A percentile compares a stretch with the other conserved stretches of the same genome.
Conservation (phyloP, 2,113 vertebrate genomes). For the Mobula birostris region DNA sequence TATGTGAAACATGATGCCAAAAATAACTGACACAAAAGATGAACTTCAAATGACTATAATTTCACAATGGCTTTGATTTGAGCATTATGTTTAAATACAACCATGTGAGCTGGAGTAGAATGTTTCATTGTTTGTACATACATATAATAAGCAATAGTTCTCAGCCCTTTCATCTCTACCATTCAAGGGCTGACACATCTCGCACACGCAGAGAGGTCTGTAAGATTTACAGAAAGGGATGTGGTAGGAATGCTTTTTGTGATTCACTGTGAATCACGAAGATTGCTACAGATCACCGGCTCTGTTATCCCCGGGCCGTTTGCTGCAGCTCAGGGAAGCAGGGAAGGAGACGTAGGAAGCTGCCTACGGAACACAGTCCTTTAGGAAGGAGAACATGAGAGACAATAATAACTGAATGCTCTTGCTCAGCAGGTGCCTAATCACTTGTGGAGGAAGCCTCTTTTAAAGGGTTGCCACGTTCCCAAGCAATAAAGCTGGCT, state of each 20-base stretch:
- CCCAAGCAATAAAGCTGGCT: not conserved
- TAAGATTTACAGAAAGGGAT: not conserved
- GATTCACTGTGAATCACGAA: not conserved
- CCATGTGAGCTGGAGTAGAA: not conserved
- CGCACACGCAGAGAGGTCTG: not conserved
- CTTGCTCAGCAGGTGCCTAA: not conserved
- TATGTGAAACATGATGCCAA: not conserved
- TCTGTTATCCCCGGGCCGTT: not conserved
- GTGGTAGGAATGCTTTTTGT: not conserved
- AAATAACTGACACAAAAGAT: not conserved
- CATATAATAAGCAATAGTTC: not conserved
- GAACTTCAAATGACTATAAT: not conserved
- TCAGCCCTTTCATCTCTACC: too few species aligned
- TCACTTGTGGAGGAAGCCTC: not conserved
- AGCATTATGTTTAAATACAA: not conserved
- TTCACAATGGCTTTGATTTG: not conserved
- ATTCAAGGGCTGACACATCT: not conserved
- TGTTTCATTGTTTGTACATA: not conserved
- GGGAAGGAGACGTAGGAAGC: not conserved
- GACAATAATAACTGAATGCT: not conserved
- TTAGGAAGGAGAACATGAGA: not conserved
- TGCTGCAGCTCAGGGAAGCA: not conserved
- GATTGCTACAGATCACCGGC: not conserved
- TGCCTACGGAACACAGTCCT: not conserved
- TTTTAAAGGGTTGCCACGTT: not conserved